Percentiles rank a stretch among this genome's conserved stretches.
phyloP scores from a whole-genome alignment of 2,797 vertebrate species.

The Oryzias sinensis region DNA sequence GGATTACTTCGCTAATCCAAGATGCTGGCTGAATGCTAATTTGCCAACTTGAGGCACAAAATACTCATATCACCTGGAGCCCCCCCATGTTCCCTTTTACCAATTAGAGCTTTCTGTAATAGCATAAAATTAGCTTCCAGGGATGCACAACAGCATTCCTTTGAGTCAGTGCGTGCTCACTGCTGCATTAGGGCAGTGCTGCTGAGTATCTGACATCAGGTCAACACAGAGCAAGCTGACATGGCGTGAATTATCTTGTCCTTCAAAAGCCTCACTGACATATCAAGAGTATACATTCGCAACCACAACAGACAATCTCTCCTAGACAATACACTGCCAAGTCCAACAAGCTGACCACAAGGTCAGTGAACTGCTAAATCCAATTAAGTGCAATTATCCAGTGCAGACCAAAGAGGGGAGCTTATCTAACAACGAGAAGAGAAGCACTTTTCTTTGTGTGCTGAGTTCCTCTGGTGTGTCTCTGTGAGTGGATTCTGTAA shows the following conservation, averaged over 20 bases:
- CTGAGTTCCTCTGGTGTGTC: conserved; percentile 2
- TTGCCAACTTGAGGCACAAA: conserved; percentile 33
- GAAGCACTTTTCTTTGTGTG: conserved; percentile 9
- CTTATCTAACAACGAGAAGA: conserved; percentile 32
- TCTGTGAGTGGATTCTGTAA: background rate
- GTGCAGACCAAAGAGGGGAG: conserved; percentile 34
- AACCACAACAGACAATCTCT: background rate
- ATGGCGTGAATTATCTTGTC: conserved; percentile 17
- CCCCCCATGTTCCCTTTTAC: conserved; percentile 34
- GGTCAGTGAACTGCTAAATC: conserved; percentile 63
- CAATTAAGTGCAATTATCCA: conserved; percentile 66
- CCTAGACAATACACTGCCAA: conserved; percentile 30
- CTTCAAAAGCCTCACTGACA: conserved; percentile 6
- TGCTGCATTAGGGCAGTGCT: conserved; percentile 18
- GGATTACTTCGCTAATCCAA: conserved; percentile 61
- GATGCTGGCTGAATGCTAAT: conserved; percentile 58
- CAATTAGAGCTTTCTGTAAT: conserved; percentile 39
- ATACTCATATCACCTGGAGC: conserved; percentile 40
- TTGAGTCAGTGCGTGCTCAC: conserved; percentile 15
- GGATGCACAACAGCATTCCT: conserved; percentile 29
- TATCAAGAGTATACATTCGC: conserved; percentile 1
- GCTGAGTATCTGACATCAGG: conserved; percentile 17
- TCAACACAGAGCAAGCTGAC: conserved; percentile 16
- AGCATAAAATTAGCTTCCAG: conserved; percentile 35
- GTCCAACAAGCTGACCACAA: conserved; percentile 46